A percentile compares a stretch with the other conserved stretches of the same genome.
phyloP scores from a whole-genome alignment of 2,797 vertebrate species.

The Streptopelia turtur region DNA sequence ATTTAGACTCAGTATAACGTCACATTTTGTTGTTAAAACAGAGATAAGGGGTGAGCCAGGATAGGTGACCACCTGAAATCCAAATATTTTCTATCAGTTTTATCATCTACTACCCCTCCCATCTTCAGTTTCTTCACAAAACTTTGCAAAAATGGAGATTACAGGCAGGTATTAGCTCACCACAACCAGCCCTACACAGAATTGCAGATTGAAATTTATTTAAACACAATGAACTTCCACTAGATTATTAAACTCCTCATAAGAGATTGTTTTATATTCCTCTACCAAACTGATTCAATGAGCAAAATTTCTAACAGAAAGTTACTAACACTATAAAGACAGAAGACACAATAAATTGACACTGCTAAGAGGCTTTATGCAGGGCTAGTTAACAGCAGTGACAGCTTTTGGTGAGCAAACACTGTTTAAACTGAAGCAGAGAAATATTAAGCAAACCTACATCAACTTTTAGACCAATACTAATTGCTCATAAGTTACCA shows the following conservation, averaged over 20 bases:
- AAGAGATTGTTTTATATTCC: not conserved
- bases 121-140: not conserved
- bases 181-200: not conserved
- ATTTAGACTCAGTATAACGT: not conserved
- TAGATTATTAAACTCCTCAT: not conserved
- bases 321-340: not conserved
- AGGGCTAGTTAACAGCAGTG: not conserved
- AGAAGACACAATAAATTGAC: not conserved
- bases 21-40: not conserved
- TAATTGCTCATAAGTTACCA: not conserved
- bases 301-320: not conserved
- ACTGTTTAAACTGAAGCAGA: not conserved
- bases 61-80: conserved; percentile 15
- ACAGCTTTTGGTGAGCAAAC: not conserved
- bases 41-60: not conserved
- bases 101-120: conserved; percentile 3
- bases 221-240: not conserved
- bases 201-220: not conserved
- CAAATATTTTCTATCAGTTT: conserved; percentile 21
- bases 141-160: not conserved
- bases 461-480: not conserved
- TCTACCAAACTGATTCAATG: not conserved
- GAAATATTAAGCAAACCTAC: not conserved
- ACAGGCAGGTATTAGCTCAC: not conserved
- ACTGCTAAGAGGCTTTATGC: not conserved